phyloP scores from a whole-genome alignment of 1,140 invertebrate genomes.

The Macrostomum lignano region DNA sequence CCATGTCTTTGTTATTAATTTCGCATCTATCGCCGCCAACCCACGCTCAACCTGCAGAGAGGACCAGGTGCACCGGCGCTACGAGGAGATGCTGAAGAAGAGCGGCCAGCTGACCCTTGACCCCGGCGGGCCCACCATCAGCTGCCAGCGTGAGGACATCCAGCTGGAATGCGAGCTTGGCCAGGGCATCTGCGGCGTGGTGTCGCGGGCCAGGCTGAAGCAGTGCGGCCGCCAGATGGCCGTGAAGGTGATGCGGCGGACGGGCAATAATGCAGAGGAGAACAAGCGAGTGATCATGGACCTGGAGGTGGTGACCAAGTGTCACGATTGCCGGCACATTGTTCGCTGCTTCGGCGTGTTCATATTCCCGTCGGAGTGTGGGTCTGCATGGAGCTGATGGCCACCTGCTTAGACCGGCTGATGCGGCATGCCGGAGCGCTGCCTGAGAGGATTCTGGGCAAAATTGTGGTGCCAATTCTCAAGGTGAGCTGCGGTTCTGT shows the following conservation, averaged over 20 bases:
- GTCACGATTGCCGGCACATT: constrained; percentile 79
- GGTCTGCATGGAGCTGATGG: constrained; percentile 99
- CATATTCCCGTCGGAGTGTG: constrained; percentile 64
- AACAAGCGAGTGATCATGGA: constrained; percentile 95
- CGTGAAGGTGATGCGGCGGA: constrained; percentile 92
- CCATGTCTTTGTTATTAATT: too few species aligned
- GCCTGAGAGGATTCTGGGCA: constrained; percentile 74
- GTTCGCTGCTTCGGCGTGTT: constrained; percentile 86
- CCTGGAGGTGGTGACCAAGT: constrained; percentile 77
- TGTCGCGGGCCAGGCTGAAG: constrained; percentile 73
- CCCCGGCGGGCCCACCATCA: too few species aligned
- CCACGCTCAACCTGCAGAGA: too few species aligned
- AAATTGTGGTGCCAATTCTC: too few species aligned
- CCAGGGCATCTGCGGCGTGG: constrained; percentile 81
- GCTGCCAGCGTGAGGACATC: constrained; percentile 51
- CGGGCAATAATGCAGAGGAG: constrained; percentile 62
- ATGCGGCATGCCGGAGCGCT: constrained; percentile 58
- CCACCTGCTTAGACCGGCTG: constrained; percentile 83
- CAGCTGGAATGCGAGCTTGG: constrained; percentile 63
- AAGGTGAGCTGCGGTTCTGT: too few species aligned
- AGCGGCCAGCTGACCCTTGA: too few species aligned
- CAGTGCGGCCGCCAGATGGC: constrained; percentile 55
- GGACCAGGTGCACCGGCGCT: too few species aligned
- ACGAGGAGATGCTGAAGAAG: too few species aligned
- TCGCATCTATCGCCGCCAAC: too few species aligned